A percentile compares a stretch with the other conserved stretches of the same genome.
Evolutionary conservation across 2,888 invertebrate species (phyloP).

Genomic region (Argyresthia goedartella): DNA sequence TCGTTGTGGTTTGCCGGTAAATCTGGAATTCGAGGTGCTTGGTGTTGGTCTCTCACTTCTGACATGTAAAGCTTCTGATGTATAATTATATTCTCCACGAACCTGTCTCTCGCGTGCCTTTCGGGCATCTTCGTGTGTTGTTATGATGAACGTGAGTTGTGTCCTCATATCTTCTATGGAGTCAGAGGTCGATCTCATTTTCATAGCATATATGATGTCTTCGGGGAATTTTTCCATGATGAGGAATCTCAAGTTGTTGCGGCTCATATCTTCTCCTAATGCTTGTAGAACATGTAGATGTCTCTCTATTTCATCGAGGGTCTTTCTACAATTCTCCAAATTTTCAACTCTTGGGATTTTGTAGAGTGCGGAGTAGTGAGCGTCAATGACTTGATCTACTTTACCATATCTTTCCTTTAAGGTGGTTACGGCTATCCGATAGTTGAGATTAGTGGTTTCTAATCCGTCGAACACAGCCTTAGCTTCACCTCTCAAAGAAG

Average conservation of each 20-base stretch:
- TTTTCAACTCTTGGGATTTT: slow-evolving; percentile 7
- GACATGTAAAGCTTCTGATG: background rate
- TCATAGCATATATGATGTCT: slow-evolving; percentile 14
- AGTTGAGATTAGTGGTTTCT: slow-evolving; percentile 14
- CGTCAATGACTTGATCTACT: slow-evolving; percentile 8
- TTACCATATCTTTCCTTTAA: slow-evolving; percentile 13
- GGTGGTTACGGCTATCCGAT: slow-evolving; percentile 11
- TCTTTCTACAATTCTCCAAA: slow-evolving; percentile 7
- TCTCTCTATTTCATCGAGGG: slow-evolving; percentile 15
- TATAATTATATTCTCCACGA: background rate
- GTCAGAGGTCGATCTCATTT: background rate
- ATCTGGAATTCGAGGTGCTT: too few species aligned
- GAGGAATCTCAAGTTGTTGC: too few species aligned
- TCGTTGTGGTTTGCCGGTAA: background rate
- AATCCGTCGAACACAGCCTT: slow-evolving; percentile 12
- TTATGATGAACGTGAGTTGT: slow-evolving; percentile 7
- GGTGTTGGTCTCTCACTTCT: background rate
- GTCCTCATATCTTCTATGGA: background rate
- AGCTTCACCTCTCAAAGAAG: slow-evolving; percentile 13
- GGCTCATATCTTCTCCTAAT: slow-evolving; percentile 3
- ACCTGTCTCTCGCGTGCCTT: background rate
- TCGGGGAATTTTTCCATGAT: slow-evolving; percentile 16
- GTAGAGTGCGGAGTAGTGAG: slow-evolving; percentile 14
- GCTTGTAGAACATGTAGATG: slow-evolving; percentile 7
- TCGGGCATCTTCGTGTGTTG: slow-evolving; percentile 5